Evolutionary conservation across 92 coral and sea anemone species (phyloP).

Genomic region (Phenganax stokvisi): DNA sequence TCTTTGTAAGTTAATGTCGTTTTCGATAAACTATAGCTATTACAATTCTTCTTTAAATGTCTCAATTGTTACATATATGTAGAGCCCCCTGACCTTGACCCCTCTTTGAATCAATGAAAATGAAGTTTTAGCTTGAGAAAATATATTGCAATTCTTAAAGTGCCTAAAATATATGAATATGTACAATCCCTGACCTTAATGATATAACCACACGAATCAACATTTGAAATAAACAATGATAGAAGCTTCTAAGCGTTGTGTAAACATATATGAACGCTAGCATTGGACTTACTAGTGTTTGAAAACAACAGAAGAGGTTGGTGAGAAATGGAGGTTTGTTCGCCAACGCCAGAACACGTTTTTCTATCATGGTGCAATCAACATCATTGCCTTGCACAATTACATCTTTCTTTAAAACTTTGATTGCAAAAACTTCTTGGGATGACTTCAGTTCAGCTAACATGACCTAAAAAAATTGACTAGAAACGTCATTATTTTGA

Average conservation of each 20-base stretch:
- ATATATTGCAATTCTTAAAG: too few relatives aligned
- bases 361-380: constrained; percentile 97
- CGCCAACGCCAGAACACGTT: constrained; percentile 73
- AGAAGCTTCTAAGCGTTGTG: too few relatives aligned
- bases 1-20: neutral
- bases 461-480: constrained; percentile 62
- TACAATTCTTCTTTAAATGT: neutral
- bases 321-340: constrained; percentile 94
- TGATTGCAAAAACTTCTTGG: constrained; percentile 93
- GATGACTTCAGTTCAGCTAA: constrained; percentile 84
- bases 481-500: neutral
- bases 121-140: too few relatives aligned
- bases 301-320: constrained; percentile 91
- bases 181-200: too few relatives aligned
- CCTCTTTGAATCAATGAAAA: too few relatives aligned
- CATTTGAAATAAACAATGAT: too few relatives aligned
- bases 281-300: constrained; percentile 63
- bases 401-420: constrained; percentile 92
- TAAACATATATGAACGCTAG: too few relatives aligned
- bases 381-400: constrained; percentile 97
- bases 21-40: neutral
- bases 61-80: neutral
- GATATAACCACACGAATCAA: too few relatives aligned
- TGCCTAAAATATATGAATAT: too few relatives aligned
- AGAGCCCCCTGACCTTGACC: neutral